phyloP scores from a whole-genome alignment of 1,140 invertebrate species.

The Riptortus pedestris region DNA sequence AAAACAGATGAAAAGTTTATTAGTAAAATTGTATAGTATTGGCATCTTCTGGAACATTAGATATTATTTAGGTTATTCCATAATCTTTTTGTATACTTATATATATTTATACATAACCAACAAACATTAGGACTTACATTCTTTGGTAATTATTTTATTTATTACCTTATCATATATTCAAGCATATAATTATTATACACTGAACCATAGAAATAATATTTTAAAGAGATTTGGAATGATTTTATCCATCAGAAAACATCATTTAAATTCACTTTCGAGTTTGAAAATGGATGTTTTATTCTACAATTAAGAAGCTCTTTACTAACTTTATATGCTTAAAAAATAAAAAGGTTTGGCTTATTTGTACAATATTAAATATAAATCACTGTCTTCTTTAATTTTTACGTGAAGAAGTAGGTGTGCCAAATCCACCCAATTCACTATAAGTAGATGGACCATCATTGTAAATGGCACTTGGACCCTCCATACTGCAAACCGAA shows the following conservation, averaged over 20 bases:
- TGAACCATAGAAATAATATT: too few relatives aligned
- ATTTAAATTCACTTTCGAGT: background rate
- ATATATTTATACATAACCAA: too few relatives aligned
- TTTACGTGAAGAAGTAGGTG: conserved; percentile 22
- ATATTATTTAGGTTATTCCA: too few relatives aligned
- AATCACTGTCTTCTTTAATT: conserved; percentile 5
- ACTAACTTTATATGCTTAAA: background rate
- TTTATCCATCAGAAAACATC: background rate
- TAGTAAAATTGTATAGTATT: too few relatives aligned
- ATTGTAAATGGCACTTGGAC: conserved; percentile 45
- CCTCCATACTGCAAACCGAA: conserved; percentile 63
- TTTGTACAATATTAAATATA: background rate
- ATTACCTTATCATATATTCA: too few relatives aligned
- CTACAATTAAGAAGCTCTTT: conserved; percentile 2
- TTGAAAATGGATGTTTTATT: background rate
- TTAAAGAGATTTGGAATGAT: background rate
- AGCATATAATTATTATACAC: too few relatives aligned
- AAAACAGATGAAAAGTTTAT: too few relatives aligned
- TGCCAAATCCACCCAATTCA: conserved; percentile 32
- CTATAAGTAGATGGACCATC: conserved; percentile 40
- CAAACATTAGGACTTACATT: too few relatives aligned
- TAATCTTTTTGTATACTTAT: too few relatives aligned
- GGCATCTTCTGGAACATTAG: too few relatives aligned
- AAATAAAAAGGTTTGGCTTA: conserved; percentile 2
- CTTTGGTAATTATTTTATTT: too few relatives aligned